phyloP scores from a whole-genome alignment of 2,113 vertebrate genomes.

The Deroptyus accipitrinus region DNA sequence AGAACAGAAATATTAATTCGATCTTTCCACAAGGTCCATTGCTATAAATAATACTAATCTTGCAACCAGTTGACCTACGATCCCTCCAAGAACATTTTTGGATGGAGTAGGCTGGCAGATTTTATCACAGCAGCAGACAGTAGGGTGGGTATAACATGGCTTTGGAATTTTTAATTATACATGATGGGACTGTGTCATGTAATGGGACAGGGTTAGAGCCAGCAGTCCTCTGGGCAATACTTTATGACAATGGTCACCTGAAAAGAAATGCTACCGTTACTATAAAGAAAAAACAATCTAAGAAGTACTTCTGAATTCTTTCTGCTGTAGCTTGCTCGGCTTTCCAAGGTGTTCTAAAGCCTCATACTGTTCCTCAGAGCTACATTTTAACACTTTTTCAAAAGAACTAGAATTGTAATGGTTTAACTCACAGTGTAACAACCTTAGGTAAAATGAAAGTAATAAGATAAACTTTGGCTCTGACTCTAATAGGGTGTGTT shows the following conservation, averaged over 20 bases:
- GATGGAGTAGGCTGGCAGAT: background rate
- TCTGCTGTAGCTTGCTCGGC: background rate
- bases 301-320: background rate
- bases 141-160: background rate
- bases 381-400: background rate
- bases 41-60: background rate
- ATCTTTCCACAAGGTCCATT: background rate
- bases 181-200: background rate
- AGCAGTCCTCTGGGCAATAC: background rate
- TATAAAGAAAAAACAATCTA: background rate
- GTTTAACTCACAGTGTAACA: background rate
- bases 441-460: background rate
- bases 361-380: background rate
- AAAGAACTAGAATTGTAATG: background rate
- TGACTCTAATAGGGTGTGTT: background rate
- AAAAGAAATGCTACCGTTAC: background rate
- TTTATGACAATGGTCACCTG: background rate
- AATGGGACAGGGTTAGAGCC: background rate
- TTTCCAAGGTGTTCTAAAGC: background rate
- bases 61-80: background rate
- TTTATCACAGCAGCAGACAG: background rate
- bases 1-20: background rate
- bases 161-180: conserved; percentile 28
- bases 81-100: conserved; percentile 18
- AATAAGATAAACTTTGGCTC: background rate